phyloP scores from a whole-genome alignment of 2,888 invertebrate genomes.

The Pandemis heparana region DNA sequence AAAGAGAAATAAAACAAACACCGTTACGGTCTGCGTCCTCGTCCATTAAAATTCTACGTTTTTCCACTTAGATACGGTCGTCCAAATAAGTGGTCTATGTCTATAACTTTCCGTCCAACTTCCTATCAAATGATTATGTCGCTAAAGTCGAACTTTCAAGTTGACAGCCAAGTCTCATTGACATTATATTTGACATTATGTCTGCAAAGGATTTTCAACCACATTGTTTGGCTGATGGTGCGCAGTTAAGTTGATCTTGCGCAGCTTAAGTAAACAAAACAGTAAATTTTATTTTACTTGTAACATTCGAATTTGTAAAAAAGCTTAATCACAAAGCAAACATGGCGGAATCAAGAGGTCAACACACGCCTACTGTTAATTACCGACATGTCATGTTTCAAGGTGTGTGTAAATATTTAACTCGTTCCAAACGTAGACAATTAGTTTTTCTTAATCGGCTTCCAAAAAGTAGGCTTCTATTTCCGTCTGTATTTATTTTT shows the following conservation, averaged over 20 bases:
- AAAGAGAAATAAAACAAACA: background rate
- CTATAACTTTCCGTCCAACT: too few relatives aligned
- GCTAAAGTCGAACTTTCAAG: too few relatives aligned
- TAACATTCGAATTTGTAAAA: constrained; percentile 9
- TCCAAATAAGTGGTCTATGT: too few relatives aligned
- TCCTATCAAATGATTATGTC: too few relatives aligned
- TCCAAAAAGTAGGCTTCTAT: too few relatives aligned
- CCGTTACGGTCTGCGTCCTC: background rate
- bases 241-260: background rate
- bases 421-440: background rate
- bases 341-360: background rate
- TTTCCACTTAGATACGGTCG: background rate
- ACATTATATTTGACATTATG: too few relatives aligned
- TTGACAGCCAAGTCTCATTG: too few relatives aligned
- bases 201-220: too few relatives aligned
- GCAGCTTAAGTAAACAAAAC: background rate
- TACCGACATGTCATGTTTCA: background rate
- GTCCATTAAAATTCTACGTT: background rate
- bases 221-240: too few relatives aligned
- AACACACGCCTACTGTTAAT: constrained; percentile 13
- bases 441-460: background rate
- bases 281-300: background rate
- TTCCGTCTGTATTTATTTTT: too few relatives aligned
- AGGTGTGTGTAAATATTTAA: background rate
- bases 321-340: constrained; percentile 12